Conservation (phyloP, 2,797 vertebrate genomes). For the Phyllotis vaccarum region DNA sequence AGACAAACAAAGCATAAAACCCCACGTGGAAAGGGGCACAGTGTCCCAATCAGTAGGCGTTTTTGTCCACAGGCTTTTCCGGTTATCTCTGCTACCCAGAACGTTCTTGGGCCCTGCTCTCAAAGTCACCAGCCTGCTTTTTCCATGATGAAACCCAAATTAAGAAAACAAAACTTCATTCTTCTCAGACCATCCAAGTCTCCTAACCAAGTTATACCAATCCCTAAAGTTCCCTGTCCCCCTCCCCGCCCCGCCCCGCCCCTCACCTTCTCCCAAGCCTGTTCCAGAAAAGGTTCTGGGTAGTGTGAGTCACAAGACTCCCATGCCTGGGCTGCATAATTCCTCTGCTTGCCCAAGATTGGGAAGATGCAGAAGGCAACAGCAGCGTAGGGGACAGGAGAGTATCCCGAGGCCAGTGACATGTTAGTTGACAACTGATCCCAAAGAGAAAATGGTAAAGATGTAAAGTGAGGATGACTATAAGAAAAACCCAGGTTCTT, state of each 20-base stretch:
- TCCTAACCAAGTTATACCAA: conserved; percentile 52
- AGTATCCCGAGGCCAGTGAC: background rate
- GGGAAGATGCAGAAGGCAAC: background rate
- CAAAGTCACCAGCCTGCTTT: background rate
- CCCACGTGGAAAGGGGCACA: background rate
- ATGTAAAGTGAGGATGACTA: background rate
- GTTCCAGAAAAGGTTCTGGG: conserved; percentile 62
- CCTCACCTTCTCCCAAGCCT: conserved; percentile 40
- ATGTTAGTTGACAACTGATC: background rate
- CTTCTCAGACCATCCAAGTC: conserved; percentile 66
- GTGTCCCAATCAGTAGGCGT: background rate
- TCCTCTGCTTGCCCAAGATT: background rate
- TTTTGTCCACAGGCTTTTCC: background rate
- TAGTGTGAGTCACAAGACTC: conserved; percentile 60
- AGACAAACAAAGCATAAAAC: conserved; percentile 56
- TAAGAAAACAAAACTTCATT: conserved; percentile 17
- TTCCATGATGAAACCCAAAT: conserved; percentile 20
- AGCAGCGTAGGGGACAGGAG: background rate
- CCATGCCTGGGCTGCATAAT: background rate
- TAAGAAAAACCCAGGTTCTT: background rate
- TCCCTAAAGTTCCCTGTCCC: conserved; percentile 50
- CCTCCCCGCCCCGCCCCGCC: background rate
- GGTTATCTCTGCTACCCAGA: background rate
- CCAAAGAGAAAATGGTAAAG: background rate
- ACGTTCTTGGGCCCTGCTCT: background rate